Conservation (phyloP, 2,113 vertebrate genomes). For the Machaerirhynchus nigripectus region DNA sequence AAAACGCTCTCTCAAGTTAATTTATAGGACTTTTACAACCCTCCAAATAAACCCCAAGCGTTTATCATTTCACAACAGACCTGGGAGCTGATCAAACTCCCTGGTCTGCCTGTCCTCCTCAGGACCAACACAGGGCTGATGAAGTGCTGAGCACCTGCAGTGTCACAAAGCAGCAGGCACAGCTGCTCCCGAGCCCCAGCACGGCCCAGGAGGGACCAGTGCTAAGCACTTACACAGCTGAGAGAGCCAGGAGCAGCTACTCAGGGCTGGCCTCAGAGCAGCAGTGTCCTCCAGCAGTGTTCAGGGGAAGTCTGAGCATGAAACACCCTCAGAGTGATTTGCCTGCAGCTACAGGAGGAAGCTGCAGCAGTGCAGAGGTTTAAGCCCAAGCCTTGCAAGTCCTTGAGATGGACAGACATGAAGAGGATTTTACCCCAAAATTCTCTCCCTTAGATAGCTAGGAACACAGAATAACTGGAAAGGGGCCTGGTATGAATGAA, state of each 20-base stretch:
- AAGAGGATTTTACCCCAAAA: neutral
- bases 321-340: neutral
- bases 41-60: neutral
- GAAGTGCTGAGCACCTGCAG: neutral
- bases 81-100: neutral
- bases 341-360: neutral
- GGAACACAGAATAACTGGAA: neutral
- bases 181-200: neutral
- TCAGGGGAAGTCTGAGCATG: rapidly evolving
- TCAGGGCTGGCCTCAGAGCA: neutral
- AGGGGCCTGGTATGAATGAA: neutral
- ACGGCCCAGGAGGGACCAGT: rapidly evolving
- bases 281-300: rapidly evolving
- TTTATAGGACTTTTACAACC: neutral
- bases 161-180: neutral
- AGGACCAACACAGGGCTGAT: neutral
- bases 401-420: neutral
- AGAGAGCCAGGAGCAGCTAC: neutral
- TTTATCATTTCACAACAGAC: neutral
- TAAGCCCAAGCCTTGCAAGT: neutral
- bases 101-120: neutral
- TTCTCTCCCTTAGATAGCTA: neutral
- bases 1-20: neutral
- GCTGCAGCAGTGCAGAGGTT: neutral
- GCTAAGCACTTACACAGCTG: rapidly evolving